Base-by-base conservation (phyloP, 2,797 vertebrate species). In the Gallinago solitaria region DNA sequence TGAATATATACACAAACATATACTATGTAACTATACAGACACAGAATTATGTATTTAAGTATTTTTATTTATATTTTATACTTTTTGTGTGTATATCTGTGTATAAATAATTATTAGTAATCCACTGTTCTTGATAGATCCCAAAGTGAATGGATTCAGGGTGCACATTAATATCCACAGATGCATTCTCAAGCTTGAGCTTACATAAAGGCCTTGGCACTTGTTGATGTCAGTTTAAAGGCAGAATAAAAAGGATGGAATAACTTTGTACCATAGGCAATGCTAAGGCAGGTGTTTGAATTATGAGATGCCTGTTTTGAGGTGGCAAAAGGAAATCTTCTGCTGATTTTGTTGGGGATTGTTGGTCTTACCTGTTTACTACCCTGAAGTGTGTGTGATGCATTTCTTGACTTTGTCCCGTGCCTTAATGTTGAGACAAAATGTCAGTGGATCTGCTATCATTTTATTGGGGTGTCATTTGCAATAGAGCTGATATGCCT, bases 391-490 rank as follows among this genome's bases (percentile, higher is more conserved):
- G 0, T 83, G 54, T 74, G 37, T 82, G 67, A 90, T 77, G 73
- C 20, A 16, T 50, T 83, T 48, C 41, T 86, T 95, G 96, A 80
- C 63, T 89, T 89, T 19, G 33, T 84, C 89, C 82, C 20, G 28
- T 63, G 91, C 94, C 79, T 95, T 92, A 96, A 97, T 50, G 25
- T 89, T 95, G 94, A 95, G 61, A 83, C 53, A 93, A 97, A 97
- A 97, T 96, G 56, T 86, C 92, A 89, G 12, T 69, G 18, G 63
- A 92, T 48, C 88, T 97, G 73, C 93, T 94, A 63, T 14, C 39
- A 4, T 97, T 92, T 93, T 95, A 94, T 92, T 80, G 39, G 35
- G 51, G 91, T 92, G 88, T 92, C 64, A 73, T 95, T 96, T 96
- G 51, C 30, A 11, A 68, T 56, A 81, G 21, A 91, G 33, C 50